These are phyloP conservation scores for Prenolepis imparis DNA, from an alignment of 2,888 invertebrate genomes.

Conservation along the genomic window DNA sequence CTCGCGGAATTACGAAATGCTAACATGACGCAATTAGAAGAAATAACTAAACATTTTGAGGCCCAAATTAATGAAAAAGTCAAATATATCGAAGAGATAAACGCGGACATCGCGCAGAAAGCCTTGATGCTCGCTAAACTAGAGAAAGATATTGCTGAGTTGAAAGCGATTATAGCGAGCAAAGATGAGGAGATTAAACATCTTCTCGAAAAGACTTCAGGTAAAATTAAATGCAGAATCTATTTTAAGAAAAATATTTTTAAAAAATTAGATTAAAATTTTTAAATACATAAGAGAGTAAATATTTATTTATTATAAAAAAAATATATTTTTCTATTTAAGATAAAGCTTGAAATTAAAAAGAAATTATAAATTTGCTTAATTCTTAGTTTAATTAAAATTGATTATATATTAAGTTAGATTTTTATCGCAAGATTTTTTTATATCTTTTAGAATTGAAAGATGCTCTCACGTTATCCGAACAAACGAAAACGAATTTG, in stretches of 20 bases:
- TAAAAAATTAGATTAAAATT: neutral
- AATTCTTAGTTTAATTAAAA: neutral
- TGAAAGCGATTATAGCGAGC: slow-evolving; percentile 78
- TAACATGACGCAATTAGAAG: slow-evolving; percentile 79
- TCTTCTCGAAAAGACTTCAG: slow-evolving; percentile 80
- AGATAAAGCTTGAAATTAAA: neutral
- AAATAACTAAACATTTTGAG: slow-evolving; percentile 80
- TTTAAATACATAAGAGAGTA: neutral
- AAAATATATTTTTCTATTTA: neutral
- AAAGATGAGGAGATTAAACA: slow-evolving; percentile 83
- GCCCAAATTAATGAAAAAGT: slow-evolving; percentile 81
- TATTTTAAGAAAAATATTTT: neutral
- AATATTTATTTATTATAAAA: neutral
- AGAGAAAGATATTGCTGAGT: slow-evolving; percentile 80
- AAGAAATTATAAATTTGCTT: neutral
- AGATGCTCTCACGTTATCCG: slow-evolving; percentile 79
- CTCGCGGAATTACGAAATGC: slow-evolving; percentile 82
- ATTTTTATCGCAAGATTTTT: neutral
- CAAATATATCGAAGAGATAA: slow-evolving; percentile 79
- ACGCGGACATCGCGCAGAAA: slow-evolving; percentile 75
- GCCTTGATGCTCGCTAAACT: slow-evolving; percentile 75
- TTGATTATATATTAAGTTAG: neutral
- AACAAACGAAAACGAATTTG: slow-evolving; percentile 81
- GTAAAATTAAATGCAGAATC: slow-evolving; percentile 65
- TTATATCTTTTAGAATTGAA: slow-evolving; percentile 78